Evolutionary conservation across 2,888 invertebrate species (phyloP).

Genomic region (Drosophila cyrtoloma): DNA sequence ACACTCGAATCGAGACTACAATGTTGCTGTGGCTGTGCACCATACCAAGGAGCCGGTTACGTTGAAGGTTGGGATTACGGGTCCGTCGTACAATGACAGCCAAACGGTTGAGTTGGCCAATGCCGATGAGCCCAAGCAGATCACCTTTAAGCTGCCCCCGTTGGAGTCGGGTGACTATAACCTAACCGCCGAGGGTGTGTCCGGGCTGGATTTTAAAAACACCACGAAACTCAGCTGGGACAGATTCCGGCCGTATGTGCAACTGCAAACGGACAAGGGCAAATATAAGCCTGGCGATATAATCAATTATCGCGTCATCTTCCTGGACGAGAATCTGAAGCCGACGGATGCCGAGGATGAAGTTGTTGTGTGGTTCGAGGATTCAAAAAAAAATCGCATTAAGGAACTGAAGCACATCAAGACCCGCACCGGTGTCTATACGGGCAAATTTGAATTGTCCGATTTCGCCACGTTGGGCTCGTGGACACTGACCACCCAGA

Average conservation of each 20-base stretch:
- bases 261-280: constrained; percentile 96
- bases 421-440: constrained; percentile 86
- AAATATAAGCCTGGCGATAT: constrained; percentile 95
- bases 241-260: constrained; percentile 86
- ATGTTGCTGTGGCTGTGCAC: constrained; percentile 90
- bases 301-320: constrained; percentile 88
- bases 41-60: constrained; percentile 71
- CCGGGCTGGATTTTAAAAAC: constrained; percentile 90
- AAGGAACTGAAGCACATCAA: constrained; percentile 91
- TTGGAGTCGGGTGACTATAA: constrained; percentile 88
- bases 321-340: constrained; percentile 89
- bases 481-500: constrained; percentile 88
- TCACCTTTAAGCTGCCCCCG: constrained; percentile 72
- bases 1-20: constrained; percentile 93
- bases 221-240: constrained; percentile 90
- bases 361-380: constrained; percentile 89
- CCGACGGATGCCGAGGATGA: constrained; percentile 88
- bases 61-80: constrained; percentile 78
- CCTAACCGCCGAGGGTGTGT: constrained; percentile 90
- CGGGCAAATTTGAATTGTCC: constrained; percentile 91
- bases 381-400: constrained; percentile 91
- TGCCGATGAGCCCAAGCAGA: constrained; percentile 66
- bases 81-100: constrained; percentile 74
- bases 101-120: constrained; percentile 67
- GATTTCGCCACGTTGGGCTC: constrained; percentile 92